These are phyloP conservation scores for Myotis brandtii DNA, from an alignment of 2,113 vertebrate genomes.

Conservation along the genomic window DNA sequence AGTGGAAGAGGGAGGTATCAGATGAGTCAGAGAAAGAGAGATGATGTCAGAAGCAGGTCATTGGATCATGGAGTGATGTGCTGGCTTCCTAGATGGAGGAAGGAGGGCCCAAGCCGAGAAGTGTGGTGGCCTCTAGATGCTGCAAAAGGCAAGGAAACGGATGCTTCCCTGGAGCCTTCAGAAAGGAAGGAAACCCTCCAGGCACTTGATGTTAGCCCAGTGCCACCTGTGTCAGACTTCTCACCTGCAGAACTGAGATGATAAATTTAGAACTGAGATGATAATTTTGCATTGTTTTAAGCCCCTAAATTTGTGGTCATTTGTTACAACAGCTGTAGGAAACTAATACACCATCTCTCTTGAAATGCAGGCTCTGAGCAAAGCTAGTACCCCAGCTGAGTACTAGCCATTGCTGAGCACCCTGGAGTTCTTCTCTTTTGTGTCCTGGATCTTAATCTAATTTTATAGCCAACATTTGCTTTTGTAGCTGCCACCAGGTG, in stretches of 20 bases:
- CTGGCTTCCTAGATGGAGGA: not conserved
- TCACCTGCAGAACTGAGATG: not conserved
- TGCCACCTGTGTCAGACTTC: not conserved
- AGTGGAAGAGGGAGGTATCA: not conserved
- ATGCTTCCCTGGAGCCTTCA: not conserved
- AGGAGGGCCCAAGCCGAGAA: not conserved
- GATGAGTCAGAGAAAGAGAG: not conserved
- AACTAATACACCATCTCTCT: not conserved
- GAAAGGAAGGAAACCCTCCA: not conserved
- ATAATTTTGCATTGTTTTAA: not conserved
- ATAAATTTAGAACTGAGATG: not conserved
- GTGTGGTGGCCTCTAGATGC: not conserved
- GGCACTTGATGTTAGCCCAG: not conserved
- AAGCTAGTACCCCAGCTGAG: not conserved
- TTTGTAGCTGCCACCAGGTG: not conserved
- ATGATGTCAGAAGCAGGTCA: not conserved
- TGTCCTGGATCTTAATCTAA: not conserved
- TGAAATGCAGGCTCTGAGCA: not conserved
- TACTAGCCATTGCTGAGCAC: not conserved
- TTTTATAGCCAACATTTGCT: not conserved
- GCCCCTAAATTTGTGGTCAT: not conserved
- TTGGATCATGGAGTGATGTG: not conserved
- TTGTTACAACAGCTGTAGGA: not conserved
- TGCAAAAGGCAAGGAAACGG: not conserved
- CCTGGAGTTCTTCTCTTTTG: not conserved